phyloP scores from a whole-genome alignment of 2,113 vertebrate genomes.

The Scomber scombrus region DNA sequence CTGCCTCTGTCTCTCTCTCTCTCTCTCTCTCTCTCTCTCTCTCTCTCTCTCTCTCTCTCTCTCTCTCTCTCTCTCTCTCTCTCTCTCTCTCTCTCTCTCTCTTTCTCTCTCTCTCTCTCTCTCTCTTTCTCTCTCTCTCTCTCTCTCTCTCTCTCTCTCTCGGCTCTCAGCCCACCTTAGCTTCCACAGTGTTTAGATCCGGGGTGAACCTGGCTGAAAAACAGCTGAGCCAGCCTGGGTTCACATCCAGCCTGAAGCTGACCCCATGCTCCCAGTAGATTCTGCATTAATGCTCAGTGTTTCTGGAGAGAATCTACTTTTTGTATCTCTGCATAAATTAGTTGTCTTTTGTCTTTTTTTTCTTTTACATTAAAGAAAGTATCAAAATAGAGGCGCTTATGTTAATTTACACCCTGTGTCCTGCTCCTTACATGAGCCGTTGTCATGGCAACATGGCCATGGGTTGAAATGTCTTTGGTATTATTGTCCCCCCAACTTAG shows the following conservation, averaged over 20 bases:
- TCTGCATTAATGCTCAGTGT: not conserved
- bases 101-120: not conserved
- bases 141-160: no score
- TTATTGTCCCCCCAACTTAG: no score
- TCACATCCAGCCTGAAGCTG: constrained; percentile 1
- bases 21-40: not conserved
- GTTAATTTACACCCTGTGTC: not conserved
- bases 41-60: not conserved
- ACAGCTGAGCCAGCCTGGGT: constrained; percentile 1
- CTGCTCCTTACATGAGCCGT: not conserved
- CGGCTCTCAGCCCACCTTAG: not conserved
- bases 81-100: not conserved
- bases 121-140: not conserved
- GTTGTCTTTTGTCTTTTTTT: no score
- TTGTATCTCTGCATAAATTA: no score
- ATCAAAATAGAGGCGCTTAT: no score
- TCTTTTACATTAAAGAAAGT: no score
- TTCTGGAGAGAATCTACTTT: not conserved
- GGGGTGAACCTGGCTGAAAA: constrained; percentile 23
- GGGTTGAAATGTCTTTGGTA: no score
- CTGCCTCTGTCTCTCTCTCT: not conserved
- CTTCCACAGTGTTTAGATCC: constrained; percentile 14
- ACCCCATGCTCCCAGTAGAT: not conserved
- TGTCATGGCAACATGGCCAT: not conserved
- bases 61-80: not conserved